phyloP scores from a whole-genome alignment of 2,797 vertebrate species.

The Arremon brunneinucha region DNA sequence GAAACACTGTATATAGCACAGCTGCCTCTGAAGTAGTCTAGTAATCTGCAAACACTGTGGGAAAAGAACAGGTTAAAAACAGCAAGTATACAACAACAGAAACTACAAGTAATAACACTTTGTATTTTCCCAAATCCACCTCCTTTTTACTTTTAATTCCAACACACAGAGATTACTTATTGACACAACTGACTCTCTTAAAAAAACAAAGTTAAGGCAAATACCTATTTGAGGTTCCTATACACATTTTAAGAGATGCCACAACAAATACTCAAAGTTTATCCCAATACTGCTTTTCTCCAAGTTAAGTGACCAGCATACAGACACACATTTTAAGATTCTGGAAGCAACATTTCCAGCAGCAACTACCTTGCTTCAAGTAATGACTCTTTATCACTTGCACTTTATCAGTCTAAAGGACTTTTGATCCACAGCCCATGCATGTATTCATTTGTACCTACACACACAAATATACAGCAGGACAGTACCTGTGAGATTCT shows the following conservation, averaged over 20 bases:
- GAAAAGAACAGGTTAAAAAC: neutral
- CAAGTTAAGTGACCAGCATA: neutral
- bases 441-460: neutral
- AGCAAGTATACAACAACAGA: neutral
- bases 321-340: neutral
- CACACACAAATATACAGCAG: neutral
- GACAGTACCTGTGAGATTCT: conserved; percentile 92
- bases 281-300: neutral
- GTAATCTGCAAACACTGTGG: neutral
- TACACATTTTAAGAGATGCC: neutral
- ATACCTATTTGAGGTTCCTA: neutral
- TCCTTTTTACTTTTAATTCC: neutral
- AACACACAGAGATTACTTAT: neutral
- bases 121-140: neutral
- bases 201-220: neutral
- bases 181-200: neutral
- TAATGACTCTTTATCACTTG: neutral
- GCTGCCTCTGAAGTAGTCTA: neutral
- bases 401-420: neutral
- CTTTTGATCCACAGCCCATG: neutral
- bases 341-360: neutral
- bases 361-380: neutral
- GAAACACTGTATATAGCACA: neutral
- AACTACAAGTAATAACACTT: neutral
- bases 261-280: neutral